Evolutionary conservation across 2,113 vertebrate species (phyloP), one percentile per base, ranked within the genome.

Genomic region (Notarius lentiginosus): DNA sequence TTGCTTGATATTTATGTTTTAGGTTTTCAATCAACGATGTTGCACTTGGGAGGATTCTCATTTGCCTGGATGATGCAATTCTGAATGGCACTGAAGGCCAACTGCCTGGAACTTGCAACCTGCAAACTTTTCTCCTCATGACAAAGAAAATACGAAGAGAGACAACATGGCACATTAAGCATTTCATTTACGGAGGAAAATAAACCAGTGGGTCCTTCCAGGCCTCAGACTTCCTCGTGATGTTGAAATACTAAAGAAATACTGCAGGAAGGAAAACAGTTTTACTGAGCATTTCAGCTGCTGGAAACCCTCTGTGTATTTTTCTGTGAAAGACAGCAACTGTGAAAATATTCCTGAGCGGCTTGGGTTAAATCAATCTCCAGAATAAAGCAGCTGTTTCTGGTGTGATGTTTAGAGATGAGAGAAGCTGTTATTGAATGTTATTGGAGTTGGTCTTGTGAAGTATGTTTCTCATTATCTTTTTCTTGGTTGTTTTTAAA

Each of bases 381-480:
- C 86, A 88, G 86, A 90, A 91, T 82, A 53, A 90, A 86, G 91
- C 89, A 90, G 90, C 92, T 55, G 87, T 95, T 94, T 94, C 91
- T 91, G 93, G 93, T 93, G 94, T 96, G 92, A 92, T 83, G 91
- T 94, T 90, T 93, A 91, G 89, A 91, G 90, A 90, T 89, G 83
- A 89, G 88, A 77, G 65, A 82, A 88, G 77, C 86, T 91, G 91
- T 93, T 94, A 90, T 90, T 94, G 93, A 93, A 93, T 94, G 93
- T 95, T 93, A 89, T 91, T 92, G 88, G 90, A 92, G 92, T 91
- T 92, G 93, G 94, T 94, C 91, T 93, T 90, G 95, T 96, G 94
- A 94, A 92, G 93, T 95, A 89, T 94, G 79, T 81, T 81, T 81
- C 56, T 61, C 56, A 81, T 81, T 81, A 89, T 91, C 92, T 94